Conservation (phyloP, 2,797 vertebrate genomes). For the Sarcoramphus papa region DNA sequence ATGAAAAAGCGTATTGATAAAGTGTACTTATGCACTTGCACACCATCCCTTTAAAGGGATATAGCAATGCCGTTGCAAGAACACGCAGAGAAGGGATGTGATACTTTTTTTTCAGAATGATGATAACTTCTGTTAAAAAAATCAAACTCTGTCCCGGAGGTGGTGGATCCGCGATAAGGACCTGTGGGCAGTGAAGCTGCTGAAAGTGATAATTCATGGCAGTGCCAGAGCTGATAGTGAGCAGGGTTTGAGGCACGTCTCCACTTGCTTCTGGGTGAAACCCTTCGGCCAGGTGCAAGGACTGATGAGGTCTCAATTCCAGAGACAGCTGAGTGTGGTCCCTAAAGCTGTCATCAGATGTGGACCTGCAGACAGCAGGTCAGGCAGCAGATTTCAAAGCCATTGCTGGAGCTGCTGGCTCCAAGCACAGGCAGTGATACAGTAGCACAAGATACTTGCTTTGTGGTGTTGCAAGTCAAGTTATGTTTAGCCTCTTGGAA, state of each 20-base stretch:
- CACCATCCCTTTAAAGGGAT: background rate
- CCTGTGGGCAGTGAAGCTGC: background rate
- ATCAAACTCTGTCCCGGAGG: rapidly evolving
- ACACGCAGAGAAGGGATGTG: background rate
- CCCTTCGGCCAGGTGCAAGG: background rate
- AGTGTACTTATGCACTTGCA: background rate
- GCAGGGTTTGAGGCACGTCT: background rate
- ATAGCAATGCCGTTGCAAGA: background rate
- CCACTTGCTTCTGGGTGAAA: background rate
- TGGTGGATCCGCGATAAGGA: background rate
- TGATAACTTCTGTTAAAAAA: background rate
- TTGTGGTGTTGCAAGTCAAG: background rate
- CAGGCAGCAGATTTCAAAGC: background rate
- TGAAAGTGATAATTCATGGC: background rate
- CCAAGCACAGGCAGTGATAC: background rate
- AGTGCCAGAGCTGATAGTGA: background rate
- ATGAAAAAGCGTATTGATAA: background rate
- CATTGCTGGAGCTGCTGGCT: background rate
- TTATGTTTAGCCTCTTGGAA: slow-evolving; percentile 20
- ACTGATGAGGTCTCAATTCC: background rate
- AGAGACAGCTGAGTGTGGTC: background rate
- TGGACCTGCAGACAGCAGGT: background rate
- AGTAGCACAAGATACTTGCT: background rate
- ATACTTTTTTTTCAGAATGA: background rate
- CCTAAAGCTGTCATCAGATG: background rate